Evolutionary conservation across 2,113 vertebrate genomes (phyloP).

Genomic region (Tiliqua scincoides): DNA sequence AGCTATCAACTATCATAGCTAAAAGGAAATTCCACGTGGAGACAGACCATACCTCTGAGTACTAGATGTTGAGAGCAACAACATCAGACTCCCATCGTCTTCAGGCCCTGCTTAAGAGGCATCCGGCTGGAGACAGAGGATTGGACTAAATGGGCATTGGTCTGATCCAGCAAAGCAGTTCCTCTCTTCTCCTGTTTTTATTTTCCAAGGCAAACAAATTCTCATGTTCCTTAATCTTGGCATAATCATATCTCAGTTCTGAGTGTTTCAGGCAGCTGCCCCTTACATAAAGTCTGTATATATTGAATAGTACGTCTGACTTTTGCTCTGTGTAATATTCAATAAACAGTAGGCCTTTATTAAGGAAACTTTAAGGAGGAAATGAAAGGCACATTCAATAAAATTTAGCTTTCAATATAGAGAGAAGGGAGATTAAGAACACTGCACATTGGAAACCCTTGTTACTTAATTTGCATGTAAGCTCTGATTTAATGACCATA

Average conservation of each 20-base stretch:
- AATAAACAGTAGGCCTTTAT: conserved; percentile 35
- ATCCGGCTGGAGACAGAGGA: background rate
- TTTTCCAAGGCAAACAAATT: conserved; percentile 28
- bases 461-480: conserved; percentile 55
- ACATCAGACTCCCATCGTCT: background rate
- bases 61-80: background rate
- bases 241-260: conserved; percentile 27
- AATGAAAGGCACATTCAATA: conserved; percentile 59
- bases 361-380: conserved; percentile 43
- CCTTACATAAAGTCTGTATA: background rate
- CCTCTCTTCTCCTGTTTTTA: background rate
- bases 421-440: conserved; percentile 48
- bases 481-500: conserved; percentile 51
- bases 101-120: background rate
- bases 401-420: conserved; percentile 51
- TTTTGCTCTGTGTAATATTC: conserved; percentile 47
- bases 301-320: conserved; percentile 20
- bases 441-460: conserved; percentile 45
- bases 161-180: background rate
- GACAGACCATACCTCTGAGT: background rate
- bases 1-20: background rate
- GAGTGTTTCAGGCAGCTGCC: background rate
- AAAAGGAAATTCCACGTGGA: background rate
- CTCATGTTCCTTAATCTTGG: conserved; percentile 16
- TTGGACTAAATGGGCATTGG: background rate